Conservation (phyloP, 2,797 vertebrate genomes). For the Halcyon smyrnensis region DNA sequence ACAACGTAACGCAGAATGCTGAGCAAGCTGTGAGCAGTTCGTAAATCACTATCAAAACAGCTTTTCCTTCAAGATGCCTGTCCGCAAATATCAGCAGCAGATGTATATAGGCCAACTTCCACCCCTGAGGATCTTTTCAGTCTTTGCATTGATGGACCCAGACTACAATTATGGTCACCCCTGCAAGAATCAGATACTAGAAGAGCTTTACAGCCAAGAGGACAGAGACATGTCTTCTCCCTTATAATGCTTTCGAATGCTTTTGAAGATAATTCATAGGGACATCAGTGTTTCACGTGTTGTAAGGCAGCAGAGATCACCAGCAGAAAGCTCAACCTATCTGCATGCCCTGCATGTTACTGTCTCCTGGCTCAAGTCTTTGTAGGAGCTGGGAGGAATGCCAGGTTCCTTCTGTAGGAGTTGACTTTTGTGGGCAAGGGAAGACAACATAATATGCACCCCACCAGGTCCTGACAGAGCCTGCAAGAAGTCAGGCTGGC, state of each 20-base stretch:
- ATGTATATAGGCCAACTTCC: not conserved
- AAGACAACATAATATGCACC: not conserved
- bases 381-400: not conserved
- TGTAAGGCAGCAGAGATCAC: not conserved
- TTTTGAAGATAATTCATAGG: not conserved
- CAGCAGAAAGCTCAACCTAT: not conserved
- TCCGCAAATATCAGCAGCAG: not conserved
- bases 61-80: not conserved
- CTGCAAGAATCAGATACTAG: not conserved
- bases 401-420: not conserved
- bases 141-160: not conserved
- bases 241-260: not conserved
- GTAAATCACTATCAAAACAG: not conserved
- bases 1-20: not conserved
- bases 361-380: not conserved
- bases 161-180: not conserved
- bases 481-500: not conserved
- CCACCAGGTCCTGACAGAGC: not conserved
- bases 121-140: not conserved
- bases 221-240: not conserved
- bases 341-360: not conserved
- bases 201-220: not conserved
- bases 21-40: slow-evolving; percentile 6
- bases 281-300: not conserved
- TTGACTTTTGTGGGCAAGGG: not conserved